phyloP scores from a whole-genome alignment of 2,888 invertebrate genomes.

The Drosophila putrida region DNA sequence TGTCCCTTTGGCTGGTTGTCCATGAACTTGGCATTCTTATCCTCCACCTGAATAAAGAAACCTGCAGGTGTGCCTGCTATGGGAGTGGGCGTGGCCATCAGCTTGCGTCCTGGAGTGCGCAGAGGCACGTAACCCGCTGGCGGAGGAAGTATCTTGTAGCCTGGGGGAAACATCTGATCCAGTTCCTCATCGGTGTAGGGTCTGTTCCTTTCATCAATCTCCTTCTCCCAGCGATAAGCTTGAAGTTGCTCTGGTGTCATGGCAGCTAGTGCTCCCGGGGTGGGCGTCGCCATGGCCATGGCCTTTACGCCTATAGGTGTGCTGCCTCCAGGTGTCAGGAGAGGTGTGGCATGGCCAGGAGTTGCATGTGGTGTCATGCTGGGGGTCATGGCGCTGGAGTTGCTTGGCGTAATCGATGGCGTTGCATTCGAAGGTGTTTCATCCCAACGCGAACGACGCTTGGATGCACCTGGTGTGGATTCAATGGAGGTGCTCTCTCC shows the following conservation, averaged over 20 bases:
- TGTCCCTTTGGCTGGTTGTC: slow-evolving; percentile 98
- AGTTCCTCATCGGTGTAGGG: slow-evolving; percentile 98
- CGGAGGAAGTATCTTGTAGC: slow-evolving; percentile 98
- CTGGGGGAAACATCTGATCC: slow-evolving; percentile 98
- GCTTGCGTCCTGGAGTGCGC: slow-evolving; percentile 98
- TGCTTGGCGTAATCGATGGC: slow-evolving; percentile 90
- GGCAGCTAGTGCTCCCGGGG: slow-evolving; percentile 97
- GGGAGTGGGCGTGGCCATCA: slow-evolving; percentile 99
- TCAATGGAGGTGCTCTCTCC: slow-evolving; percentile 92
- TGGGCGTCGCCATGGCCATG: slow-evolving; percentile 99
- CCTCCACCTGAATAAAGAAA: slow-evolving; percentile 97
- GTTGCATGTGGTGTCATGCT: slow-evolving; percentile 91
- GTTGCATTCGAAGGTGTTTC: slow-evolving; percentile 96
- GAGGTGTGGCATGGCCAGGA: slow-evolving; percentile 89
- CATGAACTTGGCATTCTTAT: slow-evolving; percentile 93
- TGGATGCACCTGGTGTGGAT: slow-evolving; percentile 97
- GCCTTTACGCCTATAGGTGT: slow-evolving; percentile 97
- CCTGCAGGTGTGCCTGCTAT: slow-evolving; percentile 96
- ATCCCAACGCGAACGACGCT: slow-evolving; percentile 99
- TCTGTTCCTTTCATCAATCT: slow-evolving; percentile 98
- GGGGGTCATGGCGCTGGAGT: slow-evolving; percentile 87
- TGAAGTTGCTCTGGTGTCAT: slow-evolving; percentile 99
- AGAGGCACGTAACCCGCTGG: slow-evolving; percentile 98
- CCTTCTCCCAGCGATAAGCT: slow-evolving; percentile 98
- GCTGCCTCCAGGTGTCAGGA: slow-evolving; percentile 93